These are phyloP conservation scores for Atta colombica DNA, from an alignment of 1,140 invertebrate genomes.

Conservation along the genomic window DNA sequence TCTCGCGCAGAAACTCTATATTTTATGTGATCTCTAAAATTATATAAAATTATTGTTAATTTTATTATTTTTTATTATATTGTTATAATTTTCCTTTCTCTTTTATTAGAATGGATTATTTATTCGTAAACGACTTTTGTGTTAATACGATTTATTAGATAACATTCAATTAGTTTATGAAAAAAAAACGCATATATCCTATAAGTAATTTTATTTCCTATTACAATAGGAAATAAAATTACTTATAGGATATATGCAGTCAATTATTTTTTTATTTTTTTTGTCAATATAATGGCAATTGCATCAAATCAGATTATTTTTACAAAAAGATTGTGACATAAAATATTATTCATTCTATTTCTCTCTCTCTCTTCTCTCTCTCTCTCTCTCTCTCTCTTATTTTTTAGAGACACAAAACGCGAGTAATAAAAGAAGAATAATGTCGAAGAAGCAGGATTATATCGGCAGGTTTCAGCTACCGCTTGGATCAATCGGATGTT, in stretches of 20 bases:
- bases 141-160: neutral
- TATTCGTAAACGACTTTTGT: neutral
- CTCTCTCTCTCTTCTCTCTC: neutral
- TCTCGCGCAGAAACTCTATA: neutral
- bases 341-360: neutral
- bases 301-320: conserved; percentile 3
- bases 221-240: neutral
- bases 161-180: neutral
- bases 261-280: neutral
- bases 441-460: conserved; percentile 10
- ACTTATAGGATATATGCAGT: neutral
- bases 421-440: conserved; percentile 24
- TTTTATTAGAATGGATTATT: neutral
- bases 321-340: neutral
- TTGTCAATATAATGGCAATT: neutral
- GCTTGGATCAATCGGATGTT: conserved; percentile 34
- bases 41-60: neutral
- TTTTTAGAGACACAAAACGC: neutral
- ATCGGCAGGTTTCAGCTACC: conserved; percentile 13
- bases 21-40: neutral
- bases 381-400: neutral
- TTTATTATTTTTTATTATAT: neutral
- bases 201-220: too few relatives aligned
- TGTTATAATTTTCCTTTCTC: neutral
- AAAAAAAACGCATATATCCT: neutral